These are phyloP conservation scores for Teleogryllus oceanicus DNA, from an alignment of 2,888 invertebrate genomes.

Conservation along the genomic window DNA sequence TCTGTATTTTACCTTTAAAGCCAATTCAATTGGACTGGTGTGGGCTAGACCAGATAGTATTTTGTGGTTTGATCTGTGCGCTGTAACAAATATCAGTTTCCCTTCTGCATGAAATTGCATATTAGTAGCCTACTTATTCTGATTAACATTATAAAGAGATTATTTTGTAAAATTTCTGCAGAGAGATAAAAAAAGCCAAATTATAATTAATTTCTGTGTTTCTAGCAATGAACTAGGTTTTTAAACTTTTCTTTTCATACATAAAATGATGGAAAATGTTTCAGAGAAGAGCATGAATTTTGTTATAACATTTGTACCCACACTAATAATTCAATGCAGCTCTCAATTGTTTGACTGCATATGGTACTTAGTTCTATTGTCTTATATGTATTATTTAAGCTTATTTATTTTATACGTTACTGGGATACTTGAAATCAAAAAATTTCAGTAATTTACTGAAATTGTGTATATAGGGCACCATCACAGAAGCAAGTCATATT, in stretches of 20 bases:
- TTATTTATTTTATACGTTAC: neutral
- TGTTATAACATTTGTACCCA: too few species aligned
- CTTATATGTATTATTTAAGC: neutral
- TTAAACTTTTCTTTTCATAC: too few species aligned
- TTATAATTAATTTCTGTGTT: too few species aligned
- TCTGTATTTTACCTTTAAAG: neutral
- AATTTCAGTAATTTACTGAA: neutral
- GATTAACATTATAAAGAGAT: too few species aligned
- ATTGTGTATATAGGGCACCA: neutral
- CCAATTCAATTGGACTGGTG: neutral
- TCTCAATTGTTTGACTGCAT: neutral
- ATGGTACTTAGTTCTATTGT: neutral
- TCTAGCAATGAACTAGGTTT: too few species aligned
- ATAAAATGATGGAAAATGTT: too few species aligned
- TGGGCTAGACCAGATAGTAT: neutral
- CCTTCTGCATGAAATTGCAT: neutral
- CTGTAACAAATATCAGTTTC: neutral
- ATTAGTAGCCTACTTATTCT: too few species aligned
- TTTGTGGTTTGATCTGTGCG: neutral
- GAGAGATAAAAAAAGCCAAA: too few species aligned
- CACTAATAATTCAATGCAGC: neutral
- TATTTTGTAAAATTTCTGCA: too few species aligned
- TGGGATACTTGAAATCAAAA: neutral
- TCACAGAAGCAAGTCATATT: slow-evolving; percentile 18
- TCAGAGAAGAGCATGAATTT: too few species aligned